Evolutionary conservation across 2,888 invertebrate species (phyloP).

Genomic region (Pachymerium ferrugineum): DNA sequence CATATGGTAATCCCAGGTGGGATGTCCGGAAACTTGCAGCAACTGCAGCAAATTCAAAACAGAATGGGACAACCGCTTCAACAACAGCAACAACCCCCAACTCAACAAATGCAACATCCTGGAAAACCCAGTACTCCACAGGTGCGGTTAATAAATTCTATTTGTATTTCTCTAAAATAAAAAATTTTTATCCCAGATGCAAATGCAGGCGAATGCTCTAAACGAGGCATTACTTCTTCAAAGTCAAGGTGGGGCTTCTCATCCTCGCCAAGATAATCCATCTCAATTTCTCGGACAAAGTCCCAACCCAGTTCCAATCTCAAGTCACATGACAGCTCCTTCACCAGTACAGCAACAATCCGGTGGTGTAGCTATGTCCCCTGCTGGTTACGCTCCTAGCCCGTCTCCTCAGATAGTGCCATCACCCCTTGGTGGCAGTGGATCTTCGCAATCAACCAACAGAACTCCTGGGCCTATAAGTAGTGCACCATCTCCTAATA

Average conservation of each 20-base stretch:
- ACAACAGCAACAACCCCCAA: slow-evolving; percentile 36
- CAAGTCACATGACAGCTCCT: slow-evolving; percentile 32
- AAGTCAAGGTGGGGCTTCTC: not conserved
- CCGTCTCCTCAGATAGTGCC: slow-evolving; percentile 40
- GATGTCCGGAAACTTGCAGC: slow-evolving; percentile 38
- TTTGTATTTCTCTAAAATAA: not conserved
- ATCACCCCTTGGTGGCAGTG: slow-evolving; percentile 37
- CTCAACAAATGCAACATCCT: slow-evolving; percentile 36
- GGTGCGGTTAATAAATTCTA: not conserved
- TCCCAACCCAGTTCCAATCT: slow-evolving; percentile 48
- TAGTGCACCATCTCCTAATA: slow-evolving; percentile 69
- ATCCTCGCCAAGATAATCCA: slow-evolving; percentile 47
- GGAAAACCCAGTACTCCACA: slow-evolving; percentile 32
- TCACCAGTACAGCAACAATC: slow-evolving; percentile 33
- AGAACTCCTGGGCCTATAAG: slow-evolving; percentile 31
- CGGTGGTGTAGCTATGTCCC: slow-evolving; percentile 31
- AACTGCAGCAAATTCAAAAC: slow-evolving; percentile 35
- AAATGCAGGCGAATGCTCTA: not conserved
- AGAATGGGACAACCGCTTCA: slow-evolving; percentile 36
- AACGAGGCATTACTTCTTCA: not conserved
- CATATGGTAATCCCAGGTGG: not conserved
- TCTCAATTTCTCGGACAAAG: slow-evolving; percentile 72
- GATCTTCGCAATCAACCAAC: slow-evolving; percentile 5
- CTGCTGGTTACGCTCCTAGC: slow-evolving; percentile 37
- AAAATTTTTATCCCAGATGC: slow-evolving; percentile 10